phyloP scores from a whole-genome alignment of 2,797 vertebrate species.

The Miichthys miiuy region DNA sequence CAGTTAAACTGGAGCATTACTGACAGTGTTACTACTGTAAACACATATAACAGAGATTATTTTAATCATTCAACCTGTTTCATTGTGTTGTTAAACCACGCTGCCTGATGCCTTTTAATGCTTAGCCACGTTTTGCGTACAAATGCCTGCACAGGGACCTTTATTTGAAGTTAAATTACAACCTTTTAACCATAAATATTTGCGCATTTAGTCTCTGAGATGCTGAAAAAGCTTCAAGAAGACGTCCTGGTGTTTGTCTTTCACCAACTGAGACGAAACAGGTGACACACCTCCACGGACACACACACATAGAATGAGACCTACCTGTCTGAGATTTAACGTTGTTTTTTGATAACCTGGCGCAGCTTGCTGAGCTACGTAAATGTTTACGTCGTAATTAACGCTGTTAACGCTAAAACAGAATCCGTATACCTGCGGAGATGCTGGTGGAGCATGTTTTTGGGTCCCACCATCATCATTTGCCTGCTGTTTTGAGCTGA shows the following conservation, averaged over 20 bases:
- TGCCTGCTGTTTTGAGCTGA: constrained; percentile 8
- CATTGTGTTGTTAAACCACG: constrained; percentile 70
- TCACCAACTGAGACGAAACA: constrained; percentile 9
- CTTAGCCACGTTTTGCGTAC: constrained; percentile 28
- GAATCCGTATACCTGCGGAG: constrained; percentile 59
- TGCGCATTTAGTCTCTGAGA: not conserved
- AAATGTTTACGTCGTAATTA: constrained; percentile 22
- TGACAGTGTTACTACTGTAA: constrained; percentile 15
- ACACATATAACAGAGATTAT: constrained; percentile 37
- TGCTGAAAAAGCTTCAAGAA: not conserved
- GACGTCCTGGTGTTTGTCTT: not conserved
- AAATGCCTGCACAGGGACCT: constrained; percentile 2
- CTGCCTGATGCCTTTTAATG: constrained; percentile 51
- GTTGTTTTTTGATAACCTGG: not conserved
- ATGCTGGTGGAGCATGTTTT: constrained; percentile 57
- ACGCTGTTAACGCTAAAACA: constrained; percentile 7
- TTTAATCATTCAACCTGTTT: constrained; percentile 72
- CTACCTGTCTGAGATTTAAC: not conserved
- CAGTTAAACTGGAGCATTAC: constrained; percentile 2
- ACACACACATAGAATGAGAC: constrained; percentile 18
- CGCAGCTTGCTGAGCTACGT: not conserved
- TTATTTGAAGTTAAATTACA: not conserved
- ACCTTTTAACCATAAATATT: not conserved
- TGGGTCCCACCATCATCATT: constrained; percentile 46
- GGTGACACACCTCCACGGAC: constrained; percentile 64